Percentiles rank a stretch among this genome's conserved stretches.
These are phyloP conservation scores for Sepioteuthis lessoniana DNA, from an alignment of 2,888 invertebrate genomes.

Conservation along the genomic window DNA sequence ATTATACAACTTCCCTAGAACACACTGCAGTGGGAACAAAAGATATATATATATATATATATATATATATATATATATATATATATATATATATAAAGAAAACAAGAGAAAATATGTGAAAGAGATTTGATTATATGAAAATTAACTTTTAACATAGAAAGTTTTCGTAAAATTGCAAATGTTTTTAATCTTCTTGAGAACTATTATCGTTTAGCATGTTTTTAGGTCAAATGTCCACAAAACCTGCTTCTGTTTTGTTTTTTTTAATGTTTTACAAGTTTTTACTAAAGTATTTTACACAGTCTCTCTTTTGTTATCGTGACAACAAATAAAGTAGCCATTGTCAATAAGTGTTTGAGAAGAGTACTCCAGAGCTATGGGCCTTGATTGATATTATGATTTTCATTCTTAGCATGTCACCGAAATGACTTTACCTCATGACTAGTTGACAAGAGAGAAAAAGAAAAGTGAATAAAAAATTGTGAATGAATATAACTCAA, in stretches of 20 bases:
- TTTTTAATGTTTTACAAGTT: neutral
- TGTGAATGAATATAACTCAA: neutral
- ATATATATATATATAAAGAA: no score
- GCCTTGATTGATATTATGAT: neutral
- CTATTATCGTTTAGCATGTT: neutral
- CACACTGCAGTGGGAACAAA: no score
- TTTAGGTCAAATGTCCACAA: neutral
- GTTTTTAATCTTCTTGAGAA: neutral
- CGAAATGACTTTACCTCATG: neutral
- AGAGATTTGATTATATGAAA: neutral
- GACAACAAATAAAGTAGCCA: neutral
- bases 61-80: no score
- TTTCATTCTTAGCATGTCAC: neutral
- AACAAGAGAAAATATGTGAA: neutral
- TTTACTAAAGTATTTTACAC: neutral
- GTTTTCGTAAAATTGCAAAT: neutral
- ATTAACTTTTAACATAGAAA: neutral
- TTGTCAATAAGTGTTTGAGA: neutral
- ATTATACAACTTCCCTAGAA: no score
- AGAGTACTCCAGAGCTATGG: neutral
- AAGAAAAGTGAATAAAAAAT: neutral
- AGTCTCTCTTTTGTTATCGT: neutral
- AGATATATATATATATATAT: no score
- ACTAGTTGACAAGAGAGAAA: neutral
- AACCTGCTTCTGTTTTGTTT: neutral